Conservation (phyloP, 2,888 invertebrate species). For the Nipponacmea schrenckii region DNA sequence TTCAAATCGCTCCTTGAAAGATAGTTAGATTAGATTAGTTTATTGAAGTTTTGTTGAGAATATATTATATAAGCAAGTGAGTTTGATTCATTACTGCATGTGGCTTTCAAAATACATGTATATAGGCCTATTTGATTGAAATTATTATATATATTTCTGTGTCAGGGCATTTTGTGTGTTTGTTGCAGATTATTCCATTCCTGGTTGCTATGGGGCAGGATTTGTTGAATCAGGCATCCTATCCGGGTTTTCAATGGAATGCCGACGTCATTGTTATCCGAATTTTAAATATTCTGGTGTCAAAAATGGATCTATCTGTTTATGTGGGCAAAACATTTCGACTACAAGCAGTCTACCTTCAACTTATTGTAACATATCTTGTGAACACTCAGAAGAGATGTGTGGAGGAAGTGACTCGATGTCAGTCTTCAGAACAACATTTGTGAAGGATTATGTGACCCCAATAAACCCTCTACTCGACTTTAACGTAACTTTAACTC, state of each 20-base stretch:
- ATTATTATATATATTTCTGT: not conserved
- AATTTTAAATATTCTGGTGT: conserved; percentile 13
- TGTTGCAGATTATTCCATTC: conserved; percentile 16
- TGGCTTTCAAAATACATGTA: too few species aligned
- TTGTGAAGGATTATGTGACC: conserved; percentile 18
- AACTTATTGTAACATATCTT: conserved; percentile 13
- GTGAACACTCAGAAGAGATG: not conserved
- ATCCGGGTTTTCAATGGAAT: not conserved
- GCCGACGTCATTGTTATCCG: conserved; percentile 4
- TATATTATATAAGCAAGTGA: too few species aligned
- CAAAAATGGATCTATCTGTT: conserved; percentile 12
- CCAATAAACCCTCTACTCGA: conserved; percentile 18
- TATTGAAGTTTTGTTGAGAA: too few species aligned
- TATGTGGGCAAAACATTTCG: conserved; percentile 7
- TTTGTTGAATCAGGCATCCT: not conserved
- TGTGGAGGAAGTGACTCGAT: conserved; percentile 17
- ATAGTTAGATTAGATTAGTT: too few species aligned
- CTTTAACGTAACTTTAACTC: conserved; percentile 14
- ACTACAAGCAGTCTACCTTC: not conserved
- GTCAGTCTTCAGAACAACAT: conserved; percentile 17
- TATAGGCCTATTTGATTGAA: too few species aligned
- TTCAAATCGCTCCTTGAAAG: too few species aligned
- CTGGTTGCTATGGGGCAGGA: not conserved
- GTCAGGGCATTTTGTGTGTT: not conserved
- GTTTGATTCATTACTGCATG: too few species aligned